A percentile compares a stretch with the other conserved stretches of the same genome.
Evolutionary conservation across 1,140 invertebrate species (phyloP).

Genomic region (Caenorhabditis inopinata): DNA sequence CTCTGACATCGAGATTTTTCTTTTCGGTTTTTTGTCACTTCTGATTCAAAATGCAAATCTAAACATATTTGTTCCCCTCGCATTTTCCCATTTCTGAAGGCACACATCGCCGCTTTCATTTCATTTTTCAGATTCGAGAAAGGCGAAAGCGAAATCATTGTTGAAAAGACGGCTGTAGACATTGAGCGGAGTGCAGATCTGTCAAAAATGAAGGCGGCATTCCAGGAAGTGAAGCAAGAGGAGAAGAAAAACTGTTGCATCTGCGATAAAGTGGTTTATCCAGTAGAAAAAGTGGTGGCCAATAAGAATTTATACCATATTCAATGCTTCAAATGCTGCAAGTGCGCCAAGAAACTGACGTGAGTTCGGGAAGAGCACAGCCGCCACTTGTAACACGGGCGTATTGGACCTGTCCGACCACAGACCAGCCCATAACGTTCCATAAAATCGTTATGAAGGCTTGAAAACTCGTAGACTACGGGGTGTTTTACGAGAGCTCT

Average conservation of each 20-base stretch:
- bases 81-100: too few species aligned
- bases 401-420: not conserved
- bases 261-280: slow-evolving; percentile 66
- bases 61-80: too few species aligned
- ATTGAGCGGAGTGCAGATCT: slow-evolving; percentile 36
- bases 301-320: slow-evolving; percentile 66
- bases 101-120: too few species aligned
- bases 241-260: slow-evolving; percentile 60
- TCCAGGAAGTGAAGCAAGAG: slow-evolving; percentile 50
- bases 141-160: slow-evolving; percentile 31
- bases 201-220: slow-evolving; percentile 37
- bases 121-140: slow-evolving; percentile 42
- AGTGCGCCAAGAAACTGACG: slow-evolving; percentile 64
- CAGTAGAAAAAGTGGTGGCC: slow-evolving; percentile 64
- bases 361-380: too few species aligned
- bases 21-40: too few species aligned
- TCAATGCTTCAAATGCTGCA: slow-evolving; percentile 65
- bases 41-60: too few species aligned
- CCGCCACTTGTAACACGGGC: too few species aligned
- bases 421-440: too few species aligned
- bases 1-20: too few species aligned
- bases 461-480: too few species aligned
- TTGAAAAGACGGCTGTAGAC: slow-evolving; percentile 36
- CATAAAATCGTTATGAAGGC: too few species aligned
- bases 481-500: too few species aligned